Evolutionary conservation across 2,888 invertebrate species (phyloP), one percentile per base, ranked within the genome.

Genomic region (Drosophila picticornis): DNA sequence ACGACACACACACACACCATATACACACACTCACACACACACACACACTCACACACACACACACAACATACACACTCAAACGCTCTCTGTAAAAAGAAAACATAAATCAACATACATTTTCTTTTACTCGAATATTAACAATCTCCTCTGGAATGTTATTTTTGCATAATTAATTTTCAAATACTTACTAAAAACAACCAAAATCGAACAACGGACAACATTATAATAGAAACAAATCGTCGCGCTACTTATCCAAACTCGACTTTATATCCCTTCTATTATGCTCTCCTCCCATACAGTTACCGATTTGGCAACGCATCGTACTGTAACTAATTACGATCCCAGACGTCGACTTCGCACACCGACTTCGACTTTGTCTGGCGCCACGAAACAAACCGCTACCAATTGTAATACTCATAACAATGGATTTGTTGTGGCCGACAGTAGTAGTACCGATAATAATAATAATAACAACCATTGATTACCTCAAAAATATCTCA

Each of bases 391-490:
- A 81, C 87, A 72, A 83, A 81, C 86, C 68, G 76, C 77, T 72
- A 73, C 70, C 73, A 82, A 84, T 81, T 73, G 56, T 59, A 75
- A 77, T 74, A 83, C 66, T 79, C 66, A 56, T 75, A 73, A 75
- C 78, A 91, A 91, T 91, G 92, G 92, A 92, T 92, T 89, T 88
- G 91, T 85, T 82, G 84, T 92, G 86, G 91, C 92, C 84, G 91
- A 91, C 91, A 92, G 91, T 91, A 88, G 90, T 91, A 92, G 91
- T 87, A 83, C 59, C 90, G 77, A 70, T 75, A 84, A 76, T 72
- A 73, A 80, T 72, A 72, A 55, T 62, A 69, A 78, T 72, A 81
- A 69, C 72, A 72, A 78, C 71, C 77, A 77, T 81, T 78, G 63
- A 78, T 58, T 81, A 81, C 77, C 78, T 78, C 81, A 52, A 82